A percentile compares a stretch with the other conserved stretches of the same genome.
These are phyloP conservation scores for Acrocyrtus sp. DNA, from an alignment of 2,888 invertebrate genomes.

Conservation along the genomic window DNA sequence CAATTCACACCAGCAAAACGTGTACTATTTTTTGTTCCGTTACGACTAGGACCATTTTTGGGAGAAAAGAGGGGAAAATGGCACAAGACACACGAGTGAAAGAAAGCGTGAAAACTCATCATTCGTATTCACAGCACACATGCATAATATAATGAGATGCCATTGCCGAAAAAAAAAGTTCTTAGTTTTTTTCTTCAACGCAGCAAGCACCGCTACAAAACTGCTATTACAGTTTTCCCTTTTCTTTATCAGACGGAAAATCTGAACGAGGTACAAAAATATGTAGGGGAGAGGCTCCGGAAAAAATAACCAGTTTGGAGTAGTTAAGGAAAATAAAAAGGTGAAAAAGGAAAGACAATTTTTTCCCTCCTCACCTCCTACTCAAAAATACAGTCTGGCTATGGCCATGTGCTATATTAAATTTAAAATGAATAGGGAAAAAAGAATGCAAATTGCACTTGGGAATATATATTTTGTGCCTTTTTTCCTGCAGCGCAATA, in stretches of 20 bases:
- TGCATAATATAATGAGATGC: constrained; percentile 48
- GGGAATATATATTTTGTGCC: constrained; percentile 31
- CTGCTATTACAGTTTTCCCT: too few relatives aligned
- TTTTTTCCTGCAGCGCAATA: too few relatives aligned
- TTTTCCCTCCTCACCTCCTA: too few relatives aligned
- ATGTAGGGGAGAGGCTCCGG: too few relatives aligned
- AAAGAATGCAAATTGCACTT: constrained; percentile 41
- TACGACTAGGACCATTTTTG: constrained; percentile 3
- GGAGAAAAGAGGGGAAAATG: constrained; percentile 15
- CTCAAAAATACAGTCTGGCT: too few relatives aligned
- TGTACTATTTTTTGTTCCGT: constrained; percentile 8
- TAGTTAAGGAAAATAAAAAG: constrained; percentile 6
- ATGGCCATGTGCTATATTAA: constrained; percentile 24
- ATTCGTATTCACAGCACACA: constrained; percentile 43
- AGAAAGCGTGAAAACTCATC: constrained; percentile 47
- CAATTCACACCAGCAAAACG: constrained; percentile 45
- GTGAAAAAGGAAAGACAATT: too few relatives aligned
- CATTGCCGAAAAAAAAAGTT: constrained; percentile 40
- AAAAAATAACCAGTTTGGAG: too few relatives aligned
- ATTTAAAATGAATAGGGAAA: constrained; percentile 30
- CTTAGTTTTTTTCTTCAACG: too few relatives aligned
- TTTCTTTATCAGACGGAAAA: too few relatives aligned
- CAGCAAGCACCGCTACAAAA: too few relatives aligned
- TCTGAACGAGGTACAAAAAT: too few relatives aligned
- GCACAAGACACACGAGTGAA: constrained; percentile 24